Conservation (phyloP, 2,113 vertebrate genomes). For the Barbus barbus region DNA sequence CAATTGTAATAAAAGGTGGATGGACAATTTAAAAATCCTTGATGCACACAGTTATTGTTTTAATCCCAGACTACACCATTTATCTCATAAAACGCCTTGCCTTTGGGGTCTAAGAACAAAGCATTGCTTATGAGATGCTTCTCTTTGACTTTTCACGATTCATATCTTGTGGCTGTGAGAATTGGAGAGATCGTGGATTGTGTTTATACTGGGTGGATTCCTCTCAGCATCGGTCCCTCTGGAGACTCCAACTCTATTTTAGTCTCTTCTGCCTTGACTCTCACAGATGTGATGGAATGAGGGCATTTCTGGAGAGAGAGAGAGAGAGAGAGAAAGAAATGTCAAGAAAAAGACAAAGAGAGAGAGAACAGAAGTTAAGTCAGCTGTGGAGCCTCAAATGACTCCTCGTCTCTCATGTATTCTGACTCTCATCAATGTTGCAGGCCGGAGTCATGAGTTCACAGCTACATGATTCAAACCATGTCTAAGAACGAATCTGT, state of each 20-base stretch:
- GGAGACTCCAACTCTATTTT: slow-evolving; percentile 50
- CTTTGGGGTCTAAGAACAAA: slow-evolving; percentile 26
- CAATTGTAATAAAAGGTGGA: not conserved
- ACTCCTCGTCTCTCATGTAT: slow-evolving; percentile 45
- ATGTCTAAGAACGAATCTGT: no score
- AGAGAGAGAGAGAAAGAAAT: not conserved
- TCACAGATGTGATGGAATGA: slow-evolving; percentile 49
- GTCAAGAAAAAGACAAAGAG: slow-evolving; percentile 29
- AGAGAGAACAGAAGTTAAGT: slow-evolving; percentile 55
- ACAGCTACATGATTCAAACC: no score
- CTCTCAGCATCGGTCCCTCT: slow-evolving; percentile 44
- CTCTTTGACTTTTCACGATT: slow-evolving; percentile 46
- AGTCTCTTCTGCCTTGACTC: slow-evolving; percentile 51
- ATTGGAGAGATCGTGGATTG: slow-evolving; percentile 27
- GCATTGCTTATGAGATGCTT: slow-evolving; percentile 44
- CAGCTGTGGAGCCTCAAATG: slow-evolving; percentile 40
- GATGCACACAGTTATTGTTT: slow-evolving; percentile 16
- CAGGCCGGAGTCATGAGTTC: no score
- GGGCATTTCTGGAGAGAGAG: slow-evolving; percentile 57
- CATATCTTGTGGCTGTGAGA: slow-evolving; percentile 46
- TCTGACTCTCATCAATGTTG: slow-evolving; percentile 64
- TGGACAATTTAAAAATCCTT: slow-evolving; percentile 13
- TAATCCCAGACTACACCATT: not conserved
- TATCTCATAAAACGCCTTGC: slow-evolving; percentile 30
- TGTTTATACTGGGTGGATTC: slow-evolving; percentile 51